These are phyloP conservation scores for Drosophila percnosoma DNA, from an alignment of 2,888 invertebrate genomes.

Conservation along the genomic window DNA sequence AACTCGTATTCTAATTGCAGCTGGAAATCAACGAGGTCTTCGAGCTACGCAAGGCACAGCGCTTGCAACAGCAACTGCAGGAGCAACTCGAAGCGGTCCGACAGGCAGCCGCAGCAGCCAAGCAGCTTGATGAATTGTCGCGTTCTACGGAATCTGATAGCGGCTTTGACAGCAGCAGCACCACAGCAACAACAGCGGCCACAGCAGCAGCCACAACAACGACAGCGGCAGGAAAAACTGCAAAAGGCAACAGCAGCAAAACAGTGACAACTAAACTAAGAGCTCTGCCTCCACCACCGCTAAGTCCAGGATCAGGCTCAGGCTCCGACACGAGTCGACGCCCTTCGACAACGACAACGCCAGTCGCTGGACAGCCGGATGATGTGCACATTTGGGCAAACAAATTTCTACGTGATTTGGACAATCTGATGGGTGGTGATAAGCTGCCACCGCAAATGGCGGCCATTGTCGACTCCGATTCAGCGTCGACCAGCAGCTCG, in stretches of 20 bases:
- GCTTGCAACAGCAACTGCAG: slow-evolving; percentile 64
- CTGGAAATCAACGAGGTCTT: slow-evolving; percentile 85
- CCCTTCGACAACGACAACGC: slow-evolving; percentile 22
- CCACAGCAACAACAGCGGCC: slow-evolving; percentile 51
- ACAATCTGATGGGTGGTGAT: slow-evolving; percentile 84
- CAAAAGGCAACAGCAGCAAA: slow-evolving; percentile 30
- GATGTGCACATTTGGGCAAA: slow-evolving; percentile 85
- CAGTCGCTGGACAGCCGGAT: slow-evolving; percentile 60
- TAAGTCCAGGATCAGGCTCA: slow-evolving; percentile 28
- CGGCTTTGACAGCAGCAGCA: slow-evolving; percentile 77
- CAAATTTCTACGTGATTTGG: slow-evolving; percentile 85
- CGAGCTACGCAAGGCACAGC: slow-evolving; percentile 82
- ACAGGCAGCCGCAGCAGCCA: slow-evolving; percentile 43
- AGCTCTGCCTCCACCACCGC: slow-evolving; percentile 74
- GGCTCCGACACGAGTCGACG: slow-evolving; percentile 7
- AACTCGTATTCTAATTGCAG: slow-evolving; percentile 73
- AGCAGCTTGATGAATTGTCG: slow-evolving; percentile 82
- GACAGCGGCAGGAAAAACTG: slow-evolving; percentile 29
- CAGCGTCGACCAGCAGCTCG: slow-evolving; percentile 61
- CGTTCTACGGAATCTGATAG: slow-evolving; percentile 83
- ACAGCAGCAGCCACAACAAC: slow-evolving; percentile 58
- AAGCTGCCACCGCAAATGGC: slow-evolving; percentile 71
- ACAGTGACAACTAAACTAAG: slow-evolving; percentile 79
- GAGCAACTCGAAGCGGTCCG: slow-evolving; percentile 53
- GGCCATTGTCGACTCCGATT: slow-evolving; percentile 28